Evolutionary conservation across 2,797 vertebrate genomes (phyloP), one percentile per base, ranked within the genome.

Genomic region (Poliocrania exsul): DNA sequence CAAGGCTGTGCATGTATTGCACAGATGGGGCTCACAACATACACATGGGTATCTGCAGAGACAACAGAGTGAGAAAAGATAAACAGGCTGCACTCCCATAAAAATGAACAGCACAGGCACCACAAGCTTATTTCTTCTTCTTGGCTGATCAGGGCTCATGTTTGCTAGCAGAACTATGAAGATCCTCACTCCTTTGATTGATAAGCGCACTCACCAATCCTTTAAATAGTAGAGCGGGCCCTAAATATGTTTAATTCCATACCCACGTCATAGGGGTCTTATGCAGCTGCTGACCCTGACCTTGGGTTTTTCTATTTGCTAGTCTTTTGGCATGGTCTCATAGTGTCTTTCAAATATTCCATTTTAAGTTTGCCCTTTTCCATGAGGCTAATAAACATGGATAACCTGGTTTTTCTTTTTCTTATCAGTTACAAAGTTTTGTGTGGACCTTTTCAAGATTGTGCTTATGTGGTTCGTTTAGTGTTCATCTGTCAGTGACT

Each of bases 1-100:
- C 6, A 73, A 60, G 58, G 21, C 79, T 87, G 73, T 6, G 3
- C 1, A 0, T 2, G 3, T 16, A 5, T 15, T 7, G 28, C 23
- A 23, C 9, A n/a, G 60, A 16, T 54, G 33, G 1, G 2, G 24
- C 42, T 9, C 19, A 5, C 16, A 29, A 1, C 33, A 4, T 11
- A 16, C 33, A 1, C 3, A 1, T 12, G 60, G 15, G 9, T 46
- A 25, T 31, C 42, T n/a, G 28, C 51, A 70, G 42, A 14, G 54
- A 11, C 12, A 10, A 28, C 54, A 69, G 23, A 49, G 6, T 11
- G n/a, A 29, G 69, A 66, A n/a, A 51, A 56, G 14, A 26, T 19
- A 18, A 46, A 40, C 0, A 56, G 40, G 40, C 74, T 81, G 28
- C 23, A 18, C 49, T 31, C 15, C 6, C 13, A 3, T 13, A 8